These are phyloP conservation scores for Andrena praecox DNA, from an alignment of 2,888 invertebrate species.

Conservation along the genomic window DNA sequence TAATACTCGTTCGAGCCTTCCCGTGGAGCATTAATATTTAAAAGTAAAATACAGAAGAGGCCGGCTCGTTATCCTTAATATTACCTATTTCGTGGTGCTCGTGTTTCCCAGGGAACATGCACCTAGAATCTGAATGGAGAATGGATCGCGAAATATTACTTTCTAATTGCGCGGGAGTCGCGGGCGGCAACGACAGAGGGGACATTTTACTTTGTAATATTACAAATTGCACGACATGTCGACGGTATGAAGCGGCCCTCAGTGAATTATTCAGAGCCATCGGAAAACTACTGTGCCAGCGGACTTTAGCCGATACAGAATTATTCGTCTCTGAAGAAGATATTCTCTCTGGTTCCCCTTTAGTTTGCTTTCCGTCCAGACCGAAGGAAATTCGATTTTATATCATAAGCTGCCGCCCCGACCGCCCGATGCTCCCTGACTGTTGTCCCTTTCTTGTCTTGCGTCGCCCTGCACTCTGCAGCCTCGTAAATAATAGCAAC, in stretches of 20 bases:
- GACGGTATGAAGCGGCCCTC: constrained; percentile 17
- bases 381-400: constrained; percentile 56
- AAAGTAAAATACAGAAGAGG: no score
- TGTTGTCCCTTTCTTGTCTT: constrained; percentile 15
- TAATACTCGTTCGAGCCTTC: no score
- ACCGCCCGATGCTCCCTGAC: neutral
- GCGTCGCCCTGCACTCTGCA: constrained; percentile 14
- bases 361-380: constrained; percentile 38
- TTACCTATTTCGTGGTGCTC: neutral
- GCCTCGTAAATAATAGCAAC: constrained; percentile 51
- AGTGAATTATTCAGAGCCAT: constrained; percentile 52
- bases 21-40: no score
- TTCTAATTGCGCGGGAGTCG: constrained; percentile 2
- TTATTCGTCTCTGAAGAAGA: constrained; percentile 42
- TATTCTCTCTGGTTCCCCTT: constrained; percentile 32
- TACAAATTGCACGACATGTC: constrained; percentile 21
- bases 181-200: neutral
- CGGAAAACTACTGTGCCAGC: constrained; percentile 11
- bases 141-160: constrained; percentile 6
- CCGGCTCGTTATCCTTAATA: no score
- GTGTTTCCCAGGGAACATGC: neutral
- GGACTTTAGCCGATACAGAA: constrained; percentile 40
- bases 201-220: constrained; percentile 7
- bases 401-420: constrained; percentile 31
- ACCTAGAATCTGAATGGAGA: neutral